Base-by-base conservation (phyloP, 1,140 invertebrate species). In the Calycopis cecrops region DNA sequence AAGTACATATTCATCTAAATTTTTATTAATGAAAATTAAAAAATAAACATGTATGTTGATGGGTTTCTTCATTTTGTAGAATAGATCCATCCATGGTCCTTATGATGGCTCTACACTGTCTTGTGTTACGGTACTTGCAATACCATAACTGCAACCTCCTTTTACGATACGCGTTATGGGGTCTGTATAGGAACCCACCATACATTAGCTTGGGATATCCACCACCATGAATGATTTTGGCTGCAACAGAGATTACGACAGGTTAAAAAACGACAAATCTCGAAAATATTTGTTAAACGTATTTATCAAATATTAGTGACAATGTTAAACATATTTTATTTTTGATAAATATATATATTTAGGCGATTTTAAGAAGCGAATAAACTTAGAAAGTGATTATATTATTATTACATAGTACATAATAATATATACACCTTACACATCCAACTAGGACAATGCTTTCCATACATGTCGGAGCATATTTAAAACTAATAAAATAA, bases 131-230 rank as follows among this genome's bases (percentile, higher is more conserved):
- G 34, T 65, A 68, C 14, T 56, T 67, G 55, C 75, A 78, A 57
- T 78, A 78, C 75, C 75, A 78, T 0, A 78, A 50, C 18, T 76
- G 75, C 35, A 72, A 11, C 18, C 59, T 60, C 4, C 62, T 66
- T 17, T 67, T 61, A 0, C 75, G 50, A 48, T 78, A 71, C 0
- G 76, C 76, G 40, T 78, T 78, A 40, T 78, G 76, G 2, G 73
- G 73, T 34, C 71, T 56, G 48, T 69, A 76, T 7, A 72, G 55
- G 47, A 63, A 69, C 0, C 76, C 76, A 21, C 63, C 55, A 38
- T 66, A 69, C 52, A 68, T 50, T 2, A 78, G 62, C 10, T 73
- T 74, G 0, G 75, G 75, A 38, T 78, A 71, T 38, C 70, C 64
- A 38, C 51, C 62, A 14, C 63, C 52, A 1, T 60, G 18, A 0